These are phyloP conservation scores for Heliocidaris tuberculata DNA, from an alignment of 35 echinoderm and acorn worm species.

Conservation along the genomic window DNA sequence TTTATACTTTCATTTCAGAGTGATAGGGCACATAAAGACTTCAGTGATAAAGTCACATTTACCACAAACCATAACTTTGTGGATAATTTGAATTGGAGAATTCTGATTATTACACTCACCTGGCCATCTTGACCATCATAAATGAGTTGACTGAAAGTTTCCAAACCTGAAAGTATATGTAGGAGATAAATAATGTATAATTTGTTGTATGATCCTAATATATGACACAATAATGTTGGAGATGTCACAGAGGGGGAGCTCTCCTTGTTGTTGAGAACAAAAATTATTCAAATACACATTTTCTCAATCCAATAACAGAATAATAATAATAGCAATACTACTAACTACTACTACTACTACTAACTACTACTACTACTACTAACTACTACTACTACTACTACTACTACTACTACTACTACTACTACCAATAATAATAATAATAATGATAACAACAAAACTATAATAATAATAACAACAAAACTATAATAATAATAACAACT, in stretches of 20 bases:
- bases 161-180: constrained; percentile 78
- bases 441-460: too few species aligned
- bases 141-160: constrained; percentile 90
- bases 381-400: too few species aligned
- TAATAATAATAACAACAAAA: too few species aligned
- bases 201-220: background rate
- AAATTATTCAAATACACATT: too few species aligned
- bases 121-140: constrained; percentile 55
- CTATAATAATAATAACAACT: too few species aligned
- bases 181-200: background rate
- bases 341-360: too few species aligned
- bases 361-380: too few species aligned
- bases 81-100: background rate
- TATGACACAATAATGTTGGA: background rate
- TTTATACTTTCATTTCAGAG: background rate
- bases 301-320: background rate
- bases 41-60: background rate
- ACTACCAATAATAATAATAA: too few species aligned
- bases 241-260: background rate
- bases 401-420: too few species aligned
- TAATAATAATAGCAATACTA: too few species aligned
- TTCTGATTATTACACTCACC: constrained; percentile 40
- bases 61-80: background rate
- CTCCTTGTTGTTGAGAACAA: too few species aligned
- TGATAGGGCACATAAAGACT: background rate